These are phyloP conservation scores for Apteryx owenii DNA, from an alignment of 2,113 vertebrate species.

Conservation along the genomic window DNA sequence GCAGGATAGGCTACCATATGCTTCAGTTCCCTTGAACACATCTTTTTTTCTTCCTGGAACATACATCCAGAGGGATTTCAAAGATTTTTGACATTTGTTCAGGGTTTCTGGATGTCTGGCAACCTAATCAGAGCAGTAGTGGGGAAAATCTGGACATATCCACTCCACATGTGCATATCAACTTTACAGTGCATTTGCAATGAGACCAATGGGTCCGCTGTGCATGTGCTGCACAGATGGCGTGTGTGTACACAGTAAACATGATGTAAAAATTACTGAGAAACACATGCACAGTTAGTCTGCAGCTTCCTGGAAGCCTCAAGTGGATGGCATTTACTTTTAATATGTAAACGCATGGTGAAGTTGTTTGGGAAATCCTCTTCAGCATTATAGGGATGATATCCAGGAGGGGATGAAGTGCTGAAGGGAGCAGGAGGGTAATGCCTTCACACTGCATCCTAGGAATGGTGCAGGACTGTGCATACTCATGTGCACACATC, in stretches of 20 bases:
- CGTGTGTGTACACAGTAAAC: slow-evolving; percentile 39
- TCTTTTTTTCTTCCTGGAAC: slow-evolving; percentile 14
- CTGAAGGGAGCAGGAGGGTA: background rate
- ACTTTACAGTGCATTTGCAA: slow-evolving; percentile 67
- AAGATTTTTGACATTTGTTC: slow-evolving; percentile 69
- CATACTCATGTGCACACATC: rapidly evolving
- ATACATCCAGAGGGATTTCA: slow-evolving; percentile 58
- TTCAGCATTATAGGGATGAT: background rate
- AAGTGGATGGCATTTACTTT: slow-evolving; percentile 24
- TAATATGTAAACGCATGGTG: background rate
- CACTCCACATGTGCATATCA: slow-evolving; percentile 34
- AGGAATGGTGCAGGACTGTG: background rate
- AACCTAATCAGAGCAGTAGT: slow-evolving; percentile 67
- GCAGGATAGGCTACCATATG: slow-evolving; percentile 46
- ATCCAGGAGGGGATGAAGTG: background rate
- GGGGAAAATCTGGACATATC: slow-evolving; percentile 69
- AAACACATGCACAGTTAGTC: slow-evolving; percentile 50
- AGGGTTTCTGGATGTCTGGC: slow-evolving; percentile 70
- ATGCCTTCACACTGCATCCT: background rate
- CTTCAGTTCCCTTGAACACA: slow-evolving; percentile 43
- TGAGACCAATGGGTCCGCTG: background rate
- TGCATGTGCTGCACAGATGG: slow-evolving; percentile 70
- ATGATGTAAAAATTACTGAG: slow-evolving; percentile 63
- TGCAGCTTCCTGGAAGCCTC: slow-evolving; percentile 57
- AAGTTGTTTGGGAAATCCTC: slow-evolving; percentile 35